Base-by-base conservation (phyloP, 2,113 vertebrate genomes). In the Cephalopterus ornatus region DNA sequence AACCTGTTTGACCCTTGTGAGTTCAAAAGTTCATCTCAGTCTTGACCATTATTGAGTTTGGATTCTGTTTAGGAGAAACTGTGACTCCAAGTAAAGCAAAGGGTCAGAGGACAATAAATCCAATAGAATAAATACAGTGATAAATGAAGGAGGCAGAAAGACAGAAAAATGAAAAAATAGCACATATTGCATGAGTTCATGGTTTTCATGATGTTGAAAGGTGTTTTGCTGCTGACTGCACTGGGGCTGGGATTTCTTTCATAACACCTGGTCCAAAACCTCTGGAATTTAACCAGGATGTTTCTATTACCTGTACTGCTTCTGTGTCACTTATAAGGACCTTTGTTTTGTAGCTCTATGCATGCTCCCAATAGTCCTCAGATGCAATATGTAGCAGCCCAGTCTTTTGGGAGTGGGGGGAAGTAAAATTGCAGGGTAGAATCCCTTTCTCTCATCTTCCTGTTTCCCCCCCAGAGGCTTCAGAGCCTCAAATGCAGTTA, bases 1-100 rank as follows among this genome's bases (percentile, higher is more conserved):
- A 95, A 92, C 63, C 24, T 50, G 2, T 89, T 77, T 0, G 10
- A 90, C 75, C 93, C 85, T 53, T 71, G 33, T n/a, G 67, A 87
- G 92, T 96, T 94, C 88, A 89, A 42, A 95, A 93, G 85, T 97
- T 93, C 82, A 66, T 52, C 39, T 85, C 55, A 49, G 87, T 70
- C 88, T 96, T 96, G 96, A 94, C 92, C 85, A 20, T 96, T 96
- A 92, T 85, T 90, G 89, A 95, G 78, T 91, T 94, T 95, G 67
- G 77, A 88, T 96, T 88, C 78, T 70, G 47, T 74, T 93, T 79
- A 59, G 85, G 67, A 77, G 78, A 94, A 94, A 23, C 67, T 90
- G 78, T 8, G 17, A 67, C 92, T 95, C 30, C 33, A 44, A 76
- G 67, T 70, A 92, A 89, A 88, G 58, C 8, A 0, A 85, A 83